These are phyloP conservation scores for Cylindroiulus punctatus DNA, from an alignment of 2,888 invertebrate genomes.

Conservation along the genomic window DNA sequence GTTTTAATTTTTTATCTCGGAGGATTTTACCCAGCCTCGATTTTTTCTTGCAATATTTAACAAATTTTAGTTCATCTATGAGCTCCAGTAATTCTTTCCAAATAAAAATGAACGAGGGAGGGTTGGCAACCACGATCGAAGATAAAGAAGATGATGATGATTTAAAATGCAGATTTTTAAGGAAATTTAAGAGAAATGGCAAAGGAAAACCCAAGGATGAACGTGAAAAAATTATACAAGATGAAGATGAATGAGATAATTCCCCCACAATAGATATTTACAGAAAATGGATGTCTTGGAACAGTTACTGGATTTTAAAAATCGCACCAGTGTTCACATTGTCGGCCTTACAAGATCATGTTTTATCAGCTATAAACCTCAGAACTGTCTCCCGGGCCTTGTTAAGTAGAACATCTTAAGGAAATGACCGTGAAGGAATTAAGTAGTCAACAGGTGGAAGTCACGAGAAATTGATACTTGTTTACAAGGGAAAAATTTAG, in stretches of 20 bases:
- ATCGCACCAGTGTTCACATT: background rate
- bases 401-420: background rate
- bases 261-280: conserved; percentile 7
- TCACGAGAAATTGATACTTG: background rate
- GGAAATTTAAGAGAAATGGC: background rate
- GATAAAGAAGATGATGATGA: background rate
- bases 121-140: conserved; percentile 39
- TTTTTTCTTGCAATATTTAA: conserved; percentile 40
- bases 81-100: conserved; percentile 11
- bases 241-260: conserved; percentile 43
- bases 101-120: conserved; percentile 33
- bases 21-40: conserved; percentile 1
- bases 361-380: background rate
- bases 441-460: background rate
- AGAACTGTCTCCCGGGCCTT: background rate
- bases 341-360: background rate
- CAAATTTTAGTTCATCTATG: conserved; percentile 40
- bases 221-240: conserved; percentile 30
- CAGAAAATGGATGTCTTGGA: conserved; percentile 9
- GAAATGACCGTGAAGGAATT: background rate
- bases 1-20: conserved; percentile 28
- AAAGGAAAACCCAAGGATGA: conserved; percentile 29
- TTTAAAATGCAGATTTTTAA: conserved; percentile 24
- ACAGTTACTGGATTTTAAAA: background rate
- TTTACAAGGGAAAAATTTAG: background rate